Evolutionary conservation across 2,113 vertebrate species (phyloP), one percentile per base, ranked within the genome.

Genomic region (Tichodroma muraria): DNA sequence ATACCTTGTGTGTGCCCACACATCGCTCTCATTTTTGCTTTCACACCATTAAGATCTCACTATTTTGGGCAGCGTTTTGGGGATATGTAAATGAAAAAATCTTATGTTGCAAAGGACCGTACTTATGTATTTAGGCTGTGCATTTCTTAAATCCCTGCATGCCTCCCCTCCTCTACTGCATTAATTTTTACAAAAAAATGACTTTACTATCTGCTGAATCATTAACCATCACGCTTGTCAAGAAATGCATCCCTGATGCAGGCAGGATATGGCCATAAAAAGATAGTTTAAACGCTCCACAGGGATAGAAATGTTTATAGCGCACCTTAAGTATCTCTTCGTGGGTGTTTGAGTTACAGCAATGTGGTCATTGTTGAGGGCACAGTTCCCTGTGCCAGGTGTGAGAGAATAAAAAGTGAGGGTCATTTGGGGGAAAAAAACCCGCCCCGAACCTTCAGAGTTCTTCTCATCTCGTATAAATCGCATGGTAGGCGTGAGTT

Each of bases 161-260:
- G 65, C 56, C 40, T 63, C 42, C 23, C 21, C 56, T 90, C 72
- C 73, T 86, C 72, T 84, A 73, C 73, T 50, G 85, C 90, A 75
- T 94, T 89, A 60, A 81, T 93, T 95, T 86, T 91, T 73, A 57
- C 2, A 1, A 79, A 91, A 87, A 96, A 83, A 84, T 7, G 4
- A 54, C 64, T 94, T 89, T 94, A 81, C 90, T 96, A 78, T 83
- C 88, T 95, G 95, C 94, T 94, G 92, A 96, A 94, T 93, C 92
- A 96, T 94, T 93, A 95, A 94, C 90, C 78, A 25, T 91, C 3
- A 1, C 52, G 30, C 88, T 94, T 84, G 88, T 93, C 90, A 91
- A 95, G 81, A 54, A 91, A 91, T 78, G 52, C 38, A 53, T 94
- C 73, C 69, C 73, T 18, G 56, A 61, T 78, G 88, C 81, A 70